Evolutionary conservation across 2,888 invertebrate species (phyloP), one percentile per base, ranked within the genome.

Genomic region (Chaetoderma sp.): DNA sequence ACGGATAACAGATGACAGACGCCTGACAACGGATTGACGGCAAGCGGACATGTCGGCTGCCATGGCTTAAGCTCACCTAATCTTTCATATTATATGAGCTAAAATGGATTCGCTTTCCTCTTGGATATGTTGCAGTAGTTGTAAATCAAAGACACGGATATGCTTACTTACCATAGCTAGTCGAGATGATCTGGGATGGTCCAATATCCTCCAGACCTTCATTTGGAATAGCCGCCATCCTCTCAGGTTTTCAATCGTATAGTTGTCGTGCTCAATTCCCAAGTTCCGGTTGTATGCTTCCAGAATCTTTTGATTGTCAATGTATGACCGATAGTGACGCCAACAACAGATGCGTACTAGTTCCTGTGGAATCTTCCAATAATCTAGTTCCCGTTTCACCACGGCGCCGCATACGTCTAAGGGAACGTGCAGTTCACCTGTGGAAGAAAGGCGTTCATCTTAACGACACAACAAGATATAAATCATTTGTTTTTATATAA

Each of bases 361-460:
- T 56, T 76, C 75, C 70, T 84, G 83, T 60, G 83, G 78, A 23
- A 86, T 80, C 63, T 82, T 81, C 85, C 85, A 86, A 73, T 79
- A 86, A 63, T 83, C 83, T 50, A 86, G 70, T 65, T 86, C 85
- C 25, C 84, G 70, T 69, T 83, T 83, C 27, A 85, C 84, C 21
- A 85, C 86, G 10, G 85, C 84, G 3, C 85, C 85, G 60, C 86
- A 86, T 10, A 86, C 84, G 68, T 83, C 83, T 52, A 83, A 70
- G 0, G 84, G 84, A 13, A 85, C 81, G 65, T 86, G 86, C 10
- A 86, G 77, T 69, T 86, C 85, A 54, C 84, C 85, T 81, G 80
- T 5, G 65, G 72, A 49, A 33, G 60, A 57, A 63, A 49, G 47
- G 56, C 28, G n/a, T n/a, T n/a, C n/a, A n/a, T n/a, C n/a, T n/a